These are phyloP conservation scores for Cebuella pygmaea DNA, from an alignment of 2,797 vertebrate genomes.

Conservation along the genomic window DNA sequence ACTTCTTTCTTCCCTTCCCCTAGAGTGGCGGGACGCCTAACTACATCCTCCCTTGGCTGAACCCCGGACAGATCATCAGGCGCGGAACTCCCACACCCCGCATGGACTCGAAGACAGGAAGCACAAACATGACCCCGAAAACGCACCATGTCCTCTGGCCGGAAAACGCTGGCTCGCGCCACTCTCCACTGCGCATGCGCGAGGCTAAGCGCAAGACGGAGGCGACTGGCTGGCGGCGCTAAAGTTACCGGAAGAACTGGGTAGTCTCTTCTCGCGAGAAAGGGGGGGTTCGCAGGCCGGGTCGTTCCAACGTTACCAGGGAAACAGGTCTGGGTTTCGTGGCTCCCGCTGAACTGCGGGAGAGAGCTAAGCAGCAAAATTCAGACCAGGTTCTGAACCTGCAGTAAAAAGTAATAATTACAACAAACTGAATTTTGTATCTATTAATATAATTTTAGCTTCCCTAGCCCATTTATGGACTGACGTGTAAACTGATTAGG, in stretches of 20 bases:
- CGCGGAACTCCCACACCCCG: background rate
- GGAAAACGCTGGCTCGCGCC: constrained; percentile 49
- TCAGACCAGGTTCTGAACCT: constrained; percentile 43
- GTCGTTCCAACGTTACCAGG: background rate
- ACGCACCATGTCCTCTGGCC: constrained; percentile 66
- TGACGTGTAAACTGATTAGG: constrained; percentile 29
- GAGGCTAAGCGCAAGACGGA: fast-evolving
- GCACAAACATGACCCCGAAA: background rate
- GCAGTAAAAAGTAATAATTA: constrained; percentile 45
- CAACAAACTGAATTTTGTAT: background rate
- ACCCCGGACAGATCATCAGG: background rate
- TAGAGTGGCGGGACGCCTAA: background rate
- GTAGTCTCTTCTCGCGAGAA: constrained; percentile 53
- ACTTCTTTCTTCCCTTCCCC: background rate
- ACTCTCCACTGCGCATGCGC: constrained; percentile 61
- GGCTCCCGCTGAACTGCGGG: background rate
- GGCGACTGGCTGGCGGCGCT: fast-evolving
- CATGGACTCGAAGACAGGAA: background rate
- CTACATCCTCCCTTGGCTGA: background rate
- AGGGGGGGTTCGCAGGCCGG: background rate
- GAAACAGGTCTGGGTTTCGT: background rate
- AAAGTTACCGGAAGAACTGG: constrained; percentile 59
- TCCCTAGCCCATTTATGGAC: background rate
- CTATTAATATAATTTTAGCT: background rate
- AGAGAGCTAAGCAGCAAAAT: background rate